These are phyloP conservation scores for Micromesistius poutassou DNA, from an alignment of 2,797 vertebrate species.

Conservation along the genomic window DNA sequence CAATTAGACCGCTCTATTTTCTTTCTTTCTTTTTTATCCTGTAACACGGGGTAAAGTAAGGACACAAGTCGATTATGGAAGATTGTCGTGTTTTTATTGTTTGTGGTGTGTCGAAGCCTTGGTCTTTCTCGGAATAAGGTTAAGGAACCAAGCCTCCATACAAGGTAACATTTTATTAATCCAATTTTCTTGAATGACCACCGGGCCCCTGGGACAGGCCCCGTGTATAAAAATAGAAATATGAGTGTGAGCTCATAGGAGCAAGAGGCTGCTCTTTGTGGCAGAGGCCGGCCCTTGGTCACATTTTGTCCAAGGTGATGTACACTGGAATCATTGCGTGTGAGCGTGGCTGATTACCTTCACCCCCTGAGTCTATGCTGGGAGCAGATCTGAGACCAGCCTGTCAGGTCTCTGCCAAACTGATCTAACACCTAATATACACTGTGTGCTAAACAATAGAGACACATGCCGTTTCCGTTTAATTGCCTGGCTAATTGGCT, in stretches of 20 bases:
- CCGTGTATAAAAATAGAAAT: conserved; percentile 47
- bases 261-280: conserved; percentile 37
- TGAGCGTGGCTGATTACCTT: conserved; percentile 9
- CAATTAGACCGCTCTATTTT: neutral
- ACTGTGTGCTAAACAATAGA: neutral
- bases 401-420: conserved; percentile 4
- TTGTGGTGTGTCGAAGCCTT: neutral
- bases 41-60: neutral
- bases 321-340: neutral
- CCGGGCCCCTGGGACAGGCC: conserved; percentile 18
- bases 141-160: neutral
- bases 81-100: neutral
- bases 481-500: neutral
- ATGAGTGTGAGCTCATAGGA: conserved; percentile 52
- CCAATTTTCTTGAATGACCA: conserved; percentile 21
- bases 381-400: neutral
- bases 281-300: conserved; percentile 27
- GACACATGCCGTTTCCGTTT: neutral
- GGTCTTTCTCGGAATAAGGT: neutral
- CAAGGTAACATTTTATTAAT: conserved; percentile 20
- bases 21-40: neutral
- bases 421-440: neutral
- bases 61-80: neutral
- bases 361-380: neutral
- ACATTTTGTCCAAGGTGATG: neutral